A percentile compares a stretch with the other conserved stretches of the same genome.
phyloP scores from a whole-genome alignment of 2,113 vertebrate genomes.

The Regulus satrapa region DNA sequence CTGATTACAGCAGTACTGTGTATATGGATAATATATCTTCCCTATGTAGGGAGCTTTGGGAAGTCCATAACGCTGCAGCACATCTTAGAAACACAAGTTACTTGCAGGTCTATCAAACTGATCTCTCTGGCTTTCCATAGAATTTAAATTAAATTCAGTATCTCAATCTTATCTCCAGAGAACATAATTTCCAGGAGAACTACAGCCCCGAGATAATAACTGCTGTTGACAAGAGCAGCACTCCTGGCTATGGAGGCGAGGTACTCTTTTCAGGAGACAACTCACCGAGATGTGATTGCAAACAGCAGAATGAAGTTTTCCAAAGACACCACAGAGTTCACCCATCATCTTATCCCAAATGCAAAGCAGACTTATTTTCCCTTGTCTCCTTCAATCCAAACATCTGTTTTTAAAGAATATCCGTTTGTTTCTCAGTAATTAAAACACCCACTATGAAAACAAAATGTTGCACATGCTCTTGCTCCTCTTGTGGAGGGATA shows the following conservation, averaged over 20 bases:
- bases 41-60: neutral
- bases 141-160: slow-evolving; percentile 1
- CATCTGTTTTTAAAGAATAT: neutral
- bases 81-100: neutral
- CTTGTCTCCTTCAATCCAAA: neutral
- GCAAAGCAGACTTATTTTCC: neutral
- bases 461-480: neutral
- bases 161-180: neutral
- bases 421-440: neutral
- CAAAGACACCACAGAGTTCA: neutral
- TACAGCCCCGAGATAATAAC: neutral
- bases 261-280: neutral
- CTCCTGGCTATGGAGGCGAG: neutral
- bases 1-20: neutral
- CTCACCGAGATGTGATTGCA: neutral
- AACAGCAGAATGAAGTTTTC: neutral
- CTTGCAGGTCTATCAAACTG: neutral
- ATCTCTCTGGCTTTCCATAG: neutral
- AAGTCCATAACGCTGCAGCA: neutral
- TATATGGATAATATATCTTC: neutral
- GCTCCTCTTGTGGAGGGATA: neutral
- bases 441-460: neutral
- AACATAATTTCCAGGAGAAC: neutral
- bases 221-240: neutral
- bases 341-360: neutral